Conservation (phyloP, 1,140 invertebrate genomes). For the Brachionus manjavacas region DNA sequence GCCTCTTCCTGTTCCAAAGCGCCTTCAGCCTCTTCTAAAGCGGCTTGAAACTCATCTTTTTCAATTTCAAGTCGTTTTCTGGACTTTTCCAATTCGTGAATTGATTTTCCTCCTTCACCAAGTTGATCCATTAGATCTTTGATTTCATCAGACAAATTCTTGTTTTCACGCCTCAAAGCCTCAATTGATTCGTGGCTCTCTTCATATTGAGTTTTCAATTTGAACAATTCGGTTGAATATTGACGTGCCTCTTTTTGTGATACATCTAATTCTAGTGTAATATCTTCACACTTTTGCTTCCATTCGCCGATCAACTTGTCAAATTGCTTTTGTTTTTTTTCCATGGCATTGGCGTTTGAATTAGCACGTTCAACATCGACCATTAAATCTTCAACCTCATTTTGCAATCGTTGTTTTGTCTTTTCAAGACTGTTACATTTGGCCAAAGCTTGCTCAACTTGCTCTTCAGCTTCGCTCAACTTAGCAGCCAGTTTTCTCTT, state of each 20-base stretch:
- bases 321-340: constrained; percentile 99
- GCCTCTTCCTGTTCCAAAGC: constrained; percentile 80
- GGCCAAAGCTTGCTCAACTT: constrained; percentile 74
- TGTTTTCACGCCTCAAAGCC: constrained; percentile 95
- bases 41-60: constrained; percentile 97
- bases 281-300: constrained; percentile 97
- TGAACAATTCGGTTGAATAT: constrained; percentile 98
- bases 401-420: constrained; percentile 87
- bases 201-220: constrained; percentile 93
- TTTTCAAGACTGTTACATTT: constrained; percentile 94
- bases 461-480: constrained; percentile 88
- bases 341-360: constrained; percentile 78
- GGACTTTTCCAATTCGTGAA: constrained; percentile 96
- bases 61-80: constrained; percentile 95
- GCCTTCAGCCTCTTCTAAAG: constrained; percentile 95
- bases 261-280: constrained; percentile 90
- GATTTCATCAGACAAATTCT: constrained; percentile 77
- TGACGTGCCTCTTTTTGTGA: constrained; percentile 98
- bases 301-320: constrained; percentile 99
- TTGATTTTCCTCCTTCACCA: constrained; percentile 81
- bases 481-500: constrained; percentile 94
- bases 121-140: constrained; percentile 92
- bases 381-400: constrained; percentile 95
- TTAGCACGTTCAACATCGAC: constrained; percentile 84
- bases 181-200: constrained; percentile 92